Conservation (phyloP, 1,140 invertebrate species). For the Macrosteles quadrilineatus region DNA sequence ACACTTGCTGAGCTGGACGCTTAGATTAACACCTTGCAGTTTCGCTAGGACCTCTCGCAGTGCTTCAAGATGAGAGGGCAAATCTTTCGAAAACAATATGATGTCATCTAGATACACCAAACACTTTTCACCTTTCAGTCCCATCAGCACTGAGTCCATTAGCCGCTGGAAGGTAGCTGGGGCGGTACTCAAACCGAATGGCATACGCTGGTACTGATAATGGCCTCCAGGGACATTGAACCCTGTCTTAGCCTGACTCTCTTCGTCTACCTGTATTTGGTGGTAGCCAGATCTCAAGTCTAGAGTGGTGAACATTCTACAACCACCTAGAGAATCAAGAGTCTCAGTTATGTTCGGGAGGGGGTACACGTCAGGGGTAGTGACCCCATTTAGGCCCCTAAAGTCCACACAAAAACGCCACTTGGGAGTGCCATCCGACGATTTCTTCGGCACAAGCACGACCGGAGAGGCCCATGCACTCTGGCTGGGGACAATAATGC, state of each 20-base stretch:
- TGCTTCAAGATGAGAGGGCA: constrained; percentile 45
- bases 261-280: constrained; percentile 31
- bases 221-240: constrained; percentile 36
- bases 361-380: no score
- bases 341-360: no score
- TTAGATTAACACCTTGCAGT: constrained; percentile 48
- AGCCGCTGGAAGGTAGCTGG: constrained; percentile 33
- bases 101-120: constrained; percentile 53
- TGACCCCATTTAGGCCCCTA: constrained; percentile 39
- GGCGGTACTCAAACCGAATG: constrained; percentile 33
- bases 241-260: constrained; percentile 35
- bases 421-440: constrained; percentile 8
- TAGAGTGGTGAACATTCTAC: constrained; percentile 39
- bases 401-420: constrained; percentile 39
- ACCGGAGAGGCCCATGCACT: constrained; percentile 35
- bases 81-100: constrained; percentile 45
- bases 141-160: no score
- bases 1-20: constrained; percentile 54
- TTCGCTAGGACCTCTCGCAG: constrained; percentile 47
- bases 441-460: constrained; percentile 35
- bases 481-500: background rate
- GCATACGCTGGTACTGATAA: no score
- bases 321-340: constrained; percentile 49
- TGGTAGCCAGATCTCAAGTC: no score
- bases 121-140: constrained; percentile 43